Evolutionary conservation across 2,888 invertebrate species (phyloP).

Genomic region (Luperina nickerlii): DNA sequence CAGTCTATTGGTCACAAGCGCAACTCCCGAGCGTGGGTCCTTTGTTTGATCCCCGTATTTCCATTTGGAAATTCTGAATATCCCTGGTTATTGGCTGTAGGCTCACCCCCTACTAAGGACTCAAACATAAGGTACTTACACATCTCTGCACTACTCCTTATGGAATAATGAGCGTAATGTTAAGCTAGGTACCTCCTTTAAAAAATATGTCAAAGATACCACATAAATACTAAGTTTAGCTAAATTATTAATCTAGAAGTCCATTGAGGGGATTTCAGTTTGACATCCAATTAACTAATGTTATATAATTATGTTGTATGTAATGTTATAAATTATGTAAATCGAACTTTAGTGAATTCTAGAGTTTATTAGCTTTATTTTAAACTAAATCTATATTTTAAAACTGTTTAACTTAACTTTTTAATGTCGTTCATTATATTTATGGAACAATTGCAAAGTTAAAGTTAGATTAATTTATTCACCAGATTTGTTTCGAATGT

Average conservation of each 20-base stretch:
- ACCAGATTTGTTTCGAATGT: background rate
- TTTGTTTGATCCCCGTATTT: background rate
- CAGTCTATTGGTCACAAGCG: background rate
- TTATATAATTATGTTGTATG: no score
- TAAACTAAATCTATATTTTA: background rate
- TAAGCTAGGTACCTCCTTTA: background rate
- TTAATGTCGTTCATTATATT: background rate
- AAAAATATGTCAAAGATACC: slow-evolving; percentile 20
- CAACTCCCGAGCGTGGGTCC: background rate
- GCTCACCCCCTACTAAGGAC: background rate
- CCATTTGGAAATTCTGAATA: background rate
- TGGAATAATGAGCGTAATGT: background rate
- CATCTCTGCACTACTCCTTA: background rate
- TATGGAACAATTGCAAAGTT: slow-evolving; percentile 4
- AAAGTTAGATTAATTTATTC: slow-evolving; percentile 2
- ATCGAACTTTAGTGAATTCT: background rate
- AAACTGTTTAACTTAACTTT: background rate
- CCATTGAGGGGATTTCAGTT: slow-evolving; percentile 22
- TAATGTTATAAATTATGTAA: slow-evolving; percentile 1
- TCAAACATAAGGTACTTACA: no score
- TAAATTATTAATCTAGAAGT: slow-evolving; percentile 15
- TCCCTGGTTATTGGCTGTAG: no score
- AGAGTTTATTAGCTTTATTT: background rate
- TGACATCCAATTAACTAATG: slow-evolving; percentile 19
- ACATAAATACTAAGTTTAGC: slow-evolving; percentile 20